phyloP scores from a whole-genome alignment of 2,888 invertebrate genomes.

The Cantharis lateralis region DNA sequence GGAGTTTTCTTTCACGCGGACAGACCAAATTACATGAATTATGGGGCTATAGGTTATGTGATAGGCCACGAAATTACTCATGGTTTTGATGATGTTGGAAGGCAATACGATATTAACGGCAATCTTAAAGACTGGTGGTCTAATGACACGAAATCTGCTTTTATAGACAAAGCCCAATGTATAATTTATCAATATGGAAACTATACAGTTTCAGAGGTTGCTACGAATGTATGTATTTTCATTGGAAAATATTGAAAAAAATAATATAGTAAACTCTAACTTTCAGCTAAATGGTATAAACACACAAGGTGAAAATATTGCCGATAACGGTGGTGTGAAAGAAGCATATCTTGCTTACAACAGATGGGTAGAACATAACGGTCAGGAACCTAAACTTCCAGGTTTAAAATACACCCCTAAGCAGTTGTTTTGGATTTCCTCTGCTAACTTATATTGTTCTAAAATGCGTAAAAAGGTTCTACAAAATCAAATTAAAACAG shows the following conservation, averaged over 20 bases:
- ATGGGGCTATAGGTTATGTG: conserved; percentile 12
- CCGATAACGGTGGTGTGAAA: conserved; percentile 15
- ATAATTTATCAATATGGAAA: conserved; percentile 94
- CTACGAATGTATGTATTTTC: conserved; percentile 65
- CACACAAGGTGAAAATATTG: conserved; percentile 19
- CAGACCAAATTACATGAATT: conserved; percentile 10
- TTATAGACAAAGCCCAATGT: conserved; percentile 72
- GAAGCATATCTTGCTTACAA: conserved; percentile 9
- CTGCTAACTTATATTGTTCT: conserved; percentile 7
- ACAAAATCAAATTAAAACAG: neutral
- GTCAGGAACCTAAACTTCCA: conserved; percentile 1
- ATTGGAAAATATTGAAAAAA: neutral
- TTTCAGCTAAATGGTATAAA: conserved; percentile 13
- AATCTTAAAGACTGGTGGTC: conserved; percentile 14
- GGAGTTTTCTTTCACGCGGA: conserved; percentile 1
- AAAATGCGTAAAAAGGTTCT: neutral
- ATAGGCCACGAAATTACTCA: conserved; percentile 18
- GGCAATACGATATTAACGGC: conserved; percentile 10
- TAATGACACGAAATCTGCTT: neutral
- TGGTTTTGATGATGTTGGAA: conserved; percentile 17
- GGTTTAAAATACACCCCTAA: conserved; percentile 14
- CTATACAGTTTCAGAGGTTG: conserved; percentile 78
- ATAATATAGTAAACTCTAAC: neutral
- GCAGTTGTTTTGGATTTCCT: conserved; percentile 21
- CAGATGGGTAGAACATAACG: neutral